These are phyloP conservation scores for Acropternis orthonyx DNA, from an alignment of 2,797 vertebrate species.

Conservation along the genomic window DNA sequence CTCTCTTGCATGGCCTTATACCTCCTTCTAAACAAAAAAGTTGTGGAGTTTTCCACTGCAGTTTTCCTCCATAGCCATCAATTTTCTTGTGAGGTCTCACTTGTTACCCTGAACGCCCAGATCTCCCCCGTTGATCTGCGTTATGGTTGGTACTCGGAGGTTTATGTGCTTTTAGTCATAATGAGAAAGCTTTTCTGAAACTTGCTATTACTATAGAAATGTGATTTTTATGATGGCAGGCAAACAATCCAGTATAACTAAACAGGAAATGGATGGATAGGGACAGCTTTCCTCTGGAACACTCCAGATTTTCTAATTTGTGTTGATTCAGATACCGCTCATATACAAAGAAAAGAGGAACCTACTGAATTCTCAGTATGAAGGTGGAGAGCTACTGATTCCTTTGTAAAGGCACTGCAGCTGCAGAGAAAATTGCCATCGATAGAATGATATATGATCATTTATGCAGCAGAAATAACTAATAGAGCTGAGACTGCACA, in stretches of 20 bases:
- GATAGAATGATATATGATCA: constrained; percentile 59
- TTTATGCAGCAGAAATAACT: constrained; percentile 66
- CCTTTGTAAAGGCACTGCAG: constrained; percentile 11
- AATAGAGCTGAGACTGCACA: constrained; percentile 53
- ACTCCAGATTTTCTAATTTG: background rate
- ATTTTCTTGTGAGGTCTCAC: background rate
- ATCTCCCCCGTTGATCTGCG: background rate
- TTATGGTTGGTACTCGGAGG: background rate
- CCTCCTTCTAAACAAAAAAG: background rate
- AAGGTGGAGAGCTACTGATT: background rate
- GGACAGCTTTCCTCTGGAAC: background rate
- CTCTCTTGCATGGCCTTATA: background rate
- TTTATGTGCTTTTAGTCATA: background rate
- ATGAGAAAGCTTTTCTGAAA: constrained; percentile 16
- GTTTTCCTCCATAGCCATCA: background rate
- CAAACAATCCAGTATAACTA: background rate
- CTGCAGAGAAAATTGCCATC: constrained; percentile 30
- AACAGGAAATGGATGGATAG: background rate
- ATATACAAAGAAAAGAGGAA: background rate
- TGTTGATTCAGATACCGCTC: background rate
- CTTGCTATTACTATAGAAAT: background rate
- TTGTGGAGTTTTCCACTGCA: background rate
- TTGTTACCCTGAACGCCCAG: background rate
- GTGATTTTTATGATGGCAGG: background rate
- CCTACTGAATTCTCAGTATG: background rate